Percentiles rank a stretch among this genome's conserved stretches.
These are phyloP conservation scores for Volucella bombylans DNA, from an alignment of 2,888 invertebrate genomes.

Conservation along the genomic window DNA sequence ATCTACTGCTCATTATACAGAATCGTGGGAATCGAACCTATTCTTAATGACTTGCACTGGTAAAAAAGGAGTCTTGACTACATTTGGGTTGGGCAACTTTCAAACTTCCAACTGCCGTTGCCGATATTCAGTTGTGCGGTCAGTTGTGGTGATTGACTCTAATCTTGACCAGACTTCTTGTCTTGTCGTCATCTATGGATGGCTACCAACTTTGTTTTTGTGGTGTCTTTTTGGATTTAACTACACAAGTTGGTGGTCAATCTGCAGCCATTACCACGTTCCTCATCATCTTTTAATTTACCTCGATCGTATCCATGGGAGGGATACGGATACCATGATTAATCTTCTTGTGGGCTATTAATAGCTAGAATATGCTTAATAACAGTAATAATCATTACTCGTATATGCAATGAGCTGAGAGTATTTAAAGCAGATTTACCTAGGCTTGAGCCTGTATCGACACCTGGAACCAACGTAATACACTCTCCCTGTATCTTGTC, in stretches of 20 bases:
- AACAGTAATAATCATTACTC: conserved; percentile 62
- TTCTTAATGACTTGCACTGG: not conserved
- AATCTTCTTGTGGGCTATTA: conserved; percentile 47
- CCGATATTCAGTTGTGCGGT: too few species aligned
- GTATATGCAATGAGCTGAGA: conserved; percentile 31
- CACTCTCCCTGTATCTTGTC: conserved; percentile 1
- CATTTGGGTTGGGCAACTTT: not conserved
- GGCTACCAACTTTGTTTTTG: not conserved
- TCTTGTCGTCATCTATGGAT: not conserved
- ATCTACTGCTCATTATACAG: not conserved
- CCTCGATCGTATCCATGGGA: not conserved
- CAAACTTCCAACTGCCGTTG: too few species aligned
- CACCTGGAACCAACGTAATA: conserved; percentile 38
- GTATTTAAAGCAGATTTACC: conserved; percentile 57
- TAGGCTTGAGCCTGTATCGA: conserved; percentile 14
- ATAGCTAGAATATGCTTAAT: conserved; percentile 49
- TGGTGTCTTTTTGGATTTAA: not conserved
- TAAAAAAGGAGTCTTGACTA: too few species aligned
- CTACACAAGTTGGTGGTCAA: not conserved
- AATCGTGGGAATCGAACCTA: too few species aligned
- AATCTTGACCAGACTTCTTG: not conserved
- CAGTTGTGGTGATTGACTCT: too few species aligned
- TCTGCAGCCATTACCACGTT: not conserved
- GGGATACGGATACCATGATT: conserved; percentile 28
- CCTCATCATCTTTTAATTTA: conserved; percentile 11